Evolutionary conservation across 1,140 invertebrate genomes (phyloP).

Genomic region (Pteromalus puparum): DNA sequence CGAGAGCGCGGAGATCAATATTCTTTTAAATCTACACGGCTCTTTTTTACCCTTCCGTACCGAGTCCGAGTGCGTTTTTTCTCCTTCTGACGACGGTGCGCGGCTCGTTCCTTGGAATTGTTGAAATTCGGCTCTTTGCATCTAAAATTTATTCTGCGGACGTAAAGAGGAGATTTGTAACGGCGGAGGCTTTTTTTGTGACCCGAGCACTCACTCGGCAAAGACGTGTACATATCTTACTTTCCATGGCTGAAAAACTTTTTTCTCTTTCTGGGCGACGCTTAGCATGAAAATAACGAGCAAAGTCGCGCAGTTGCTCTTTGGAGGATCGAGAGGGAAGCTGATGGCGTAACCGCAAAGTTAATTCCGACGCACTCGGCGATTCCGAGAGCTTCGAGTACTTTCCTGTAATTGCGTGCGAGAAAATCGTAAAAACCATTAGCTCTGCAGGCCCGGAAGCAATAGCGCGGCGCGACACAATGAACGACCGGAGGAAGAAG

Average conservation of each 20-base stretch:
- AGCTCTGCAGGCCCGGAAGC: neutral
- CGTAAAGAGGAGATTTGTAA: slow-evolving; percentile 36
- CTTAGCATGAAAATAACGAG: slow-evolving; percentile 23
- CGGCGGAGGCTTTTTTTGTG: neutral
- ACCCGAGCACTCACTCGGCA: neutral
- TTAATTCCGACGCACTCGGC: slow-evolving; percentile 26
- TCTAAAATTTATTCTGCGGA: slow-evolving; percentile 18
- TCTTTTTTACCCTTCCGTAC: slow-evolving; percentile 11
- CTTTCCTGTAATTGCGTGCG: slow-evolving; percentile 33
- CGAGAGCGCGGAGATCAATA: slow-evolving; percentile 27
- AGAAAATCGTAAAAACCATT: slow-evolving; percentile 33
- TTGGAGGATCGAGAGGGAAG: neutral
- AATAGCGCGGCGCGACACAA: neutral
- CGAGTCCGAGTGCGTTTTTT: neutral
- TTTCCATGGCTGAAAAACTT: neutral
- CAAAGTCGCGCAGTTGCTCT: neutral
- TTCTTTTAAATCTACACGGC: slow-evolving; percentile 38
- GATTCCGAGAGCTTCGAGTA: slow-evolving; percentile 28
- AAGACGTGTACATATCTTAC: neutral
- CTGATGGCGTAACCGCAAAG: neutral
- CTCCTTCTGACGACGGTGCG: neutral
- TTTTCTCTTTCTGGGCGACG: neutral
- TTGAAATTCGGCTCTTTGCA: slow-evolving; percentile 1
- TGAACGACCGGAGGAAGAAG: slow-evolving; percentile 27
- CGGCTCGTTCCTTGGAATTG: slow-evolving; percentile 10